phyloP scores from a whole-genome alignment of 2,888 invertebrate genomes.

The Drosophila pullipes region DNA sequence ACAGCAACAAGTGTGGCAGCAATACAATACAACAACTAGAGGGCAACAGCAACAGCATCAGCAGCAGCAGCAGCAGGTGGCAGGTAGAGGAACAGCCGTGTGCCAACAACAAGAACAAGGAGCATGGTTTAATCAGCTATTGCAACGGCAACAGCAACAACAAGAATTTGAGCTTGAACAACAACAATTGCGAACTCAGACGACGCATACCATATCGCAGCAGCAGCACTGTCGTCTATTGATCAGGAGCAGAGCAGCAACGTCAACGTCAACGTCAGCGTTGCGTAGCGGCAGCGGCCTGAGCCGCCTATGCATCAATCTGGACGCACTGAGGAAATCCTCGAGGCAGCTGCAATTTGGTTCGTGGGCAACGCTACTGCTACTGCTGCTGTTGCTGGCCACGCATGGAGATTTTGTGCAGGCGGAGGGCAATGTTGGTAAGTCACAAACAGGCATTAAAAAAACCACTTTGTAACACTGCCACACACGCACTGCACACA shows the following conservation, averaged over 20 bases:
- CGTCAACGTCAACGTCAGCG: slow-evolving; percentile 26
- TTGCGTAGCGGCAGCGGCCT: slow-evolving; percentile 48
- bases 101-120: slow-evolving; percentile 29
- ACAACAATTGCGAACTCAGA: slow-evolving; percentile 28
- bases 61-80: slow-evolving; percentile 30
- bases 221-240: slow-evolving; percentile 31
- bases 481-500: neutral
- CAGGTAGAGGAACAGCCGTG: slow-evolving; percentile 12
- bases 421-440: slow-evolving; percentile 85
- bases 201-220: slow-evolving; percentile 32
- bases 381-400: slow-evolving; percentile 73
- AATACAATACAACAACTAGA: slow-evolving; percentile 57
- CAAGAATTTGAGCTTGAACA: slow-evolving; percentile 6
- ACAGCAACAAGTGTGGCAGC: slow-evolving; percentile 68
- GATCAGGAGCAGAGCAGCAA: slow-evolving; percentile 28
- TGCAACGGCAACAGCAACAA: slow-evolving; percentile 37
- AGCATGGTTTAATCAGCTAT: slow-evolving; percentile 46
- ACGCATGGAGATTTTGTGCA: slow-evolving; percentile 75
- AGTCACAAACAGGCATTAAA: slow-evolving; percentile 53
- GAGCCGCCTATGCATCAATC: slow-evolving; percentile 53
- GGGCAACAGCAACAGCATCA: slow-evolving; percentile 38
- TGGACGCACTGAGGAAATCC: slow-evolving; percentile 54
- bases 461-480: slow-evolving; percentile 1
- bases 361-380: slow-evolving; percentile 53
- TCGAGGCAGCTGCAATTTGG: slow-evolving; percentile 59